Evolutionary conservation across 2,888 invertebrate genomes (phyloP), one percentile per base, ranked within the genome.

Genomic region (Pelosia muscerda): DNA sequence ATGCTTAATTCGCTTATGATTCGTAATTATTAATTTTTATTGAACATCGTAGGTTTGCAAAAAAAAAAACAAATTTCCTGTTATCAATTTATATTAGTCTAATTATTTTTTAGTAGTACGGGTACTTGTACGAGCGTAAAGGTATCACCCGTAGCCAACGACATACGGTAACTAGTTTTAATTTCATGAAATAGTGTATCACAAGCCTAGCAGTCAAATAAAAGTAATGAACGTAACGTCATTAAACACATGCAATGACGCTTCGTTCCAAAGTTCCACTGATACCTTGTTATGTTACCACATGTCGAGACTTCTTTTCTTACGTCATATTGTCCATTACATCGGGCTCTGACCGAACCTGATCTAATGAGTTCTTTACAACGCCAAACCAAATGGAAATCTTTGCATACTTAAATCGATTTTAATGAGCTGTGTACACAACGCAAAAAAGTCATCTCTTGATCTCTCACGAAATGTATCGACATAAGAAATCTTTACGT

Each of bases 251-350:
- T 82, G 84, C 87, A 85, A 81, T 89, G 80, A 23, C 78, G 71
- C 75, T 78, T 73, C 74, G 64, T 79, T 74, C 78, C 71, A 77
- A n/a, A 79, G 79, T 82, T 74, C 78, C 82, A 82, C 86, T 88
- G 88, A 88, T 87, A 71, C 84, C 91, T 92, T 87, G 90, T 92
- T 92, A 90, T 87, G 90, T 92, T 92, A 90, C 86, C 91, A 89
- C 88, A 88, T 90, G 90, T 89, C 88, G 84, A 88, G 82, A 81
- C 76, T 79, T 78, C 85, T 90, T 88, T 79, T 78, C 85, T 90
- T 88, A 87, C 91, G 90, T 91, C 90, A 90, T 86, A 85, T 82
- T 83, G 85, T 81, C 84, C 79, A 87, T 85, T 83, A 81, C 81
- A 74, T 75, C 76, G 82, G 77, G 78, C 81, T 81, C 79, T 82